Percentiles rank a stretch among this genome's conserved stretches.
Conservation (phyloP, 64 coral and sea anemone genomes). For the Montipora sp. region DNA sequence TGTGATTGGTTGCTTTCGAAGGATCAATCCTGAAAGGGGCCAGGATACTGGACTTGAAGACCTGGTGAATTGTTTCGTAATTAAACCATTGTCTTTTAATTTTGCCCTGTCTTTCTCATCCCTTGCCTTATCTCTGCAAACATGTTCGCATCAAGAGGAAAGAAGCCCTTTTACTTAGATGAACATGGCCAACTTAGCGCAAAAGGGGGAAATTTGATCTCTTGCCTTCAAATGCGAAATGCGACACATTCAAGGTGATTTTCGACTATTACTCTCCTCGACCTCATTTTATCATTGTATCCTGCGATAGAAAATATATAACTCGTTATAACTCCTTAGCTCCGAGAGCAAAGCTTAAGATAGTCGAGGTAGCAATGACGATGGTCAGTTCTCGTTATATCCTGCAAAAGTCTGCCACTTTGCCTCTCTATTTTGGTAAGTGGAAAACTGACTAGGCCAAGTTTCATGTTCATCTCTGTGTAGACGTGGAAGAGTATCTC, state of each 20-base stretch:
- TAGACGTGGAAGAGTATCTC: conserved; percentile 72
- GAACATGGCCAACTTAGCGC: neutral
- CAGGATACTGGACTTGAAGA: conserved; percentile 12
- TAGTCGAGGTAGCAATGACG: conserved; percentile 52
- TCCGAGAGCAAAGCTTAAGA: conserved; percentile 25
- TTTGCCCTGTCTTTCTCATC: neutral
- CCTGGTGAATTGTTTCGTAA: neutral
- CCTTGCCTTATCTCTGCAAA: conserved; percentile 9
- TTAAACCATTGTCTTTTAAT: neutral
- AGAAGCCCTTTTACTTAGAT: neutral
- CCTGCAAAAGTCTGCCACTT: conserved; percentile 28
- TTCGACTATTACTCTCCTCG: conserved; percentile 84
- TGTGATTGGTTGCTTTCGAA: conserved; percentile 6
- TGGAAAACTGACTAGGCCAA: conserved; percentile 59
- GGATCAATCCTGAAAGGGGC: neutral
- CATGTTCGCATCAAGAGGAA: neutral
- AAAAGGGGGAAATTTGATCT: conserved; percentile 54
- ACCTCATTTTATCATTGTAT: conserved; percentile 77
- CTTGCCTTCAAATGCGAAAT: conserved; percentile 24
- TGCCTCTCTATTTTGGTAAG: conserved; percentile 77
- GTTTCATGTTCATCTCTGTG: conserved; percentile 77
- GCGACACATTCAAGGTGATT: conserved; percentile 62
- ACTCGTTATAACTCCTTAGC: conserved; percentile 8
- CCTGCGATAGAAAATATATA: neutral
- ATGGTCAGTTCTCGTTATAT: conserved; percentile 52